These are phyloP conservation scores for Plebejus anna DNA, from an alignment of 2,888 invertebrate genomes.

Conservation along the genomic window DNA sequence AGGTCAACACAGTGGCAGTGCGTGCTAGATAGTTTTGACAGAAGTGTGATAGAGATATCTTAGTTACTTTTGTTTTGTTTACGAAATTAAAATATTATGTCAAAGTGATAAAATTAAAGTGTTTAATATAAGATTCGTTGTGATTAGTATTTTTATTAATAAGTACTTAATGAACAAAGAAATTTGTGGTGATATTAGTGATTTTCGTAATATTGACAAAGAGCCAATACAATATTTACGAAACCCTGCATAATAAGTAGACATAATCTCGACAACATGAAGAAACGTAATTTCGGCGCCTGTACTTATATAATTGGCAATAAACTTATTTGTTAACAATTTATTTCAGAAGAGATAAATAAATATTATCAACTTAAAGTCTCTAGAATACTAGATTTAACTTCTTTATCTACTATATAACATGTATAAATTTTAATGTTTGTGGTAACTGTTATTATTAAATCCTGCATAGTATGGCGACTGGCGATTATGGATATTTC, in stretches of 20 bases:
- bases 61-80: conserved; percentile 7
- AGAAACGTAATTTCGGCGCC: not conserved
- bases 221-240: conserved; percentile 2
- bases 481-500: not conserved
- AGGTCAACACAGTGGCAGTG: conserved; percentile 36
- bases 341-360: not conserved
- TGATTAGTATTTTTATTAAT: not conserved
- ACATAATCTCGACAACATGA: not conserved
- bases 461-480: not conserved
- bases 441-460: not conserved
- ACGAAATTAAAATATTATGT: not conserved
- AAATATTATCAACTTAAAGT: not conserved
- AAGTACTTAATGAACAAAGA: not conserved
- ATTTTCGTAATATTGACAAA: not conserved
- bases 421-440: too few species aligned
- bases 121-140: not conserved
- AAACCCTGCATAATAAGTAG: conserved; percentile 2
- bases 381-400: too few species aligned
- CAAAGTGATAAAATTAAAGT: conserved; percentile 17
- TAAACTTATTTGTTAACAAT: not conserved
- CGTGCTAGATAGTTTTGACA: conserved; percentile 33
- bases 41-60: conserved; percentile 30
- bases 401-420: too few species aligned
- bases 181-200: not conserved
- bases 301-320: not conserved